These are phyloP conservation scores for Cryptocephalus primarius DNA, from an alignment of 2,888 invertebrate species.

Conservation along the genomic window DNA sequence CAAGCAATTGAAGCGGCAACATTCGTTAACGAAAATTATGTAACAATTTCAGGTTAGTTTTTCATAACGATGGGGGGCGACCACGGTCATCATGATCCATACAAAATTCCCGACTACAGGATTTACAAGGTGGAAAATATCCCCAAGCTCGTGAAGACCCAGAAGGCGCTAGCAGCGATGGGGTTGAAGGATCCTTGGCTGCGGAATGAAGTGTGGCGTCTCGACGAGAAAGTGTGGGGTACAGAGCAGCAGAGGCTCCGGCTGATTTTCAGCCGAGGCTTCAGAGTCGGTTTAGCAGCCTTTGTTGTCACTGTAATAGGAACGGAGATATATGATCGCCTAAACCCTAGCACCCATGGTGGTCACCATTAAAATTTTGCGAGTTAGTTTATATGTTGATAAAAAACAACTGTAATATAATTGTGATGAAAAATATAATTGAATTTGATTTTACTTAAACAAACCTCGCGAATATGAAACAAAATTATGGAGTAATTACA, in stretches of 20 bases:
- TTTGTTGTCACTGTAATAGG: slow-evolving; percentile 44
- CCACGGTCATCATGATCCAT: slow-evolving; percentile 45
- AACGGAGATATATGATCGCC: slow-evolving; percentile 27
- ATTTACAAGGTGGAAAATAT: slow-evolving; percentile 63
- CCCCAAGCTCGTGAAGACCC: slow-evolving; percentile 51
- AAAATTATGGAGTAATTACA: no score
- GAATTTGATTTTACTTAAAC: no score
- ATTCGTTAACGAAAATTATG: no score
- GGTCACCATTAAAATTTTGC: slow-evolving; percentile 16
- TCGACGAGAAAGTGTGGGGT: slow-evolving; percentile 48
- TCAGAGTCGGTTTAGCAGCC: slow-evolving; percentile 50
- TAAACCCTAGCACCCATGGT: slow-evolving; percentile 34
- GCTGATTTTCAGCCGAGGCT: slow-evolving; percentile 50
- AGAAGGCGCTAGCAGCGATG: slow-evolving; percentile 52
- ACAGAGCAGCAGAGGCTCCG: slow-evolving; percentile 39
- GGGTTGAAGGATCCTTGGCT: slow-evolving; percentile 82
- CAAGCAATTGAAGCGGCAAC: no score
- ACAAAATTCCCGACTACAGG: slow-evolving; percentile 59
- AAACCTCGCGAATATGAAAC: no score
- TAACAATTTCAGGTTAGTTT: not conserved
- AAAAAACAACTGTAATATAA: no score
- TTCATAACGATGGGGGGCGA: slow-evolving; percentile 7
- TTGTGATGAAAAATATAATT: no score
- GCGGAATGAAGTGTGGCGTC: slow-evolving; percentile 81
- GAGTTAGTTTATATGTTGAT: not conserved